Evolutionary conservation across 1,140 invertebrate species (phyloP).

Genomic region (Caenorhabditis latens): DNA sequence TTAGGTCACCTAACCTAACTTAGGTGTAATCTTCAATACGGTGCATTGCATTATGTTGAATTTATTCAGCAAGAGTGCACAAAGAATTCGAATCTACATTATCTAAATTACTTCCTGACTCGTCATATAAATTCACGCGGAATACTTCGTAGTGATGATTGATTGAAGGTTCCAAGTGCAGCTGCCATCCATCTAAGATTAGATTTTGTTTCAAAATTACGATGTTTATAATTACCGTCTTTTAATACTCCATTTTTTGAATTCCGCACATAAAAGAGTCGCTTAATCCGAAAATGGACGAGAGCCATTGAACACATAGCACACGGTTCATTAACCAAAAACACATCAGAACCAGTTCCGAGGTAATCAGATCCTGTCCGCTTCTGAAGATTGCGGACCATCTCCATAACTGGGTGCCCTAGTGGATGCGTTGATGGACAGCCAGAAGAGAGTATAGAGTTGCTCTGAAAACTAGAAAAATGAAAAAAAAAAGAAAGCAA

Average conservation of each 20-base stretch:
- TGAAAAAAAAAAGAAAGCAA: background rate
- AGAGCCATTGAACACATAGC: conserved; percentile 46
- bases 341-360: conserved; percentile 7
- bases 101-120: background rate
- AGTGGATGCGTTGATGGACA: conserved; percentile 52
- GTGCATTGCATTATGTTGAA: background rate
- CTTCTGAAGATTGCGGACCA: conserved; percentile 3
- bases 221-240: background rate
- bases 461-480: background rate
- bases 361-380: conserved; percentile 3
- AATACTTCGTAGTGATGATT: conserved; percentile 40
- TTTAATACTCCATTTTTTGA: conserved; percentile 16
- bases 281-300: conserved; percentile 21
- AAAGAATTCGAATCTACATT: background rate
- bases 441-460: background rate
- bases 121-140: background rate
- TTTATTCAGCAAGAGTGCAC: background rate
- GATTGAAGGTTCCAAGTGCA: conserved; percentile 30
- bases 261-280: conserved; percentile 8
- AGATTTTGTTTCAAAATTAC: background rate
- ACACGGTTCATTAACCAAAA: conserved; percentile 6
- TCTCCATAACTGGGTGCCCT: conserved; percentile 28
- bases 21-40: no score
- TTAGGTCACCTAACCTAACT: no score
- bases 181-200: conserved; percentile 21